Evolutionary conservation across 2,888 invertebrate species (phyloP), one percentile per base, ranked within the genome.

Genomic region (Encarsia formosa): DNA sequence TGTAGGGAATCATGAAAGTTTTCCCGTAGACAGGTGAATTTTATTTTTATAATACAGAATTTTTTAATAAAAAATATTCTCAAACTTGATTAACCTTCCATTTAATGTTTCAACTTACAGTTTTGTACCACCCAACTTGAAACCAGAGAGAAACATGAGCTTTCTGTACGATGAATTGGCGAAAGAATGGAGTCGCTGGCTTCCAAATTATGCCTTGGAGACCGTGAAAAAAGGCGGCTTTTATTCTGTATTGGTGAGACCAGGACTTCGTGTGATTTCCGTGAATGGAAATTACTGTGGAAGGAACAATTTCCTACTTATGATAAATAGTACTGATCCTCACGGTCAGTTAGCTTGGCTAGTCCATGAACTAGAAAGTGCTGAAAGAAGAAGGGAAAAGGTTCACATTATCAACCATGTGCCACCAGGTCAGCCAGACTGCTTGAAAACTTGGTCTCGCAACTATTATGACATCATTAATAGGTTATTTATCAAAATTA

Each of bases 261-360:
- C 92, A 0, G 93, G 93, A n/a, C 91, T 96, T 71, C 81, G 94
- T 51, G 83, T 96, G 47, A 87, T 96, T 59, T 94, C 95, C 0
- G 79, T 96, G 13, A 96, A 96, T 70, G 94, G 91, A 87, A 96
- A 96, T 75, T 94, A 91, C 75, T 95, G 96, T 74, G 93, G 94
- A 71, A 92, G 91, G 67, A 90, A 90, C 69, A 96, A 95, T 76
- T 96, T 95, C 94, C 93, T 92, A 92, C 78, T 93, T 22, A 76
- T 93, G 19, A 76, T 96, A 59, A 97, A 98, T 74, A 93, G 93
- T 62, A 96, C 95, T 0, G 97, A 98, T 76, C 97, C 97, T 1
- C 92, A 91, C 0, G 92, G 90, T 1, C 92, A 97, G 70, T 78
- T 98, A 18, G 90, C 92, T 63, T 98, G 97, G 97, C 82, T 98